phyloP scores from a whole-genome alignment of 92 coral and sea anemone species.

The Heliopora coerulea region DNA sequence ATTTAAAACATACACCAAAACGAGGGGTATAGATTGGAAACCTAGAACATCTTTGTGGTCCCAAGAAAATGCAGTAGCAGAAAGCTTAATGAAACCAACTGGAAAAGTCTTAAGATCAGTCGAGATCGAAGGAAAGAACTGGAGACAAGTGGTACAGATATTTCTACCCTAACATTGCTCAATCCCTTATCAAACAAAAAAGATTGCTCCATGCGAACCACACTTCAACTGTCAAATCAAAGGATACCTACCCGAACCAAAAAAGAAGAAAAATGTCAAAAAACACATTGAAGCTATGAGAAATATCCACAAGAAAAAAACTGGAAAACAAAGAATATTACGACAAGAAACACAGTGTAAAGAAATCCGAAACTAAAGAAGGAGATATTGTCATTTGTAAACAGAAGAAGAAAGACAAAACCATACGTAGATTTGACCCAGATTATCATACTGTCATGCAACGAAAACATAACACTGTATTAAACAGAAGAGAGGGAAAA shows the following conservation, averaged over 20 bases:
- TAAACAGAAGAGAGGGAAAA: constrained; percentile 24
- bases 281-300: constrained; percentile 28
- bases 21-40: background rate
- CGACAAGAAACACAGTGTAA: constrained; percentile 32
- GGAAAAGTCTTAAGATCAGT: constrained; percentile 33
- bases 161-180: constrained; percentile 40
- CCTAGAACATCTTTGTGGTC: constrained; percentile 36
- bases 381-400: constrained; percentile 44
- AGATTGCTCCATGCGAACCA: constrained; percentile 37
- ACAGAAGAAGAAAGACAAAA: constrained; percentile 42
- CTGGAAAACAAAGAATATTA: constrained; percentile 33
- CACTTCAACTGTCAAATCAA: constrained; percentile 26
- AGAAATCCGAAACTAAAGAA: constrained; percentile 34
- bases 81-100: constrained; percentile 39
- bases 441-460: constrained; percentile 33
- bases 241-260: constrained; percentile 39
- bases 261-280: constrained; percentile 21
- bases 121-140: constrained; percentile 32
- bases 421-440: constrained; percentile 43
- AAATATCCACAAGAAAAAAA: constrained; percentile 35
- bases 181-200: constrained; percentile 39
- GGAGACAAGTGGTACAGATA: constrained; percentile 47
- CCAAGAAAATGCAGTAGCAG: constrained; percentile 37
- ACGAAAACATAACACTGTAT: constrained; percentile 30
- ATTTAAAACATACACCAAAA: background rate